These are phyloP conservation scores for Glandiceps talaboti DNA, from an alignment of 53 echinoderm and acorn worm species.

Conservation along the genomic window DNA sequence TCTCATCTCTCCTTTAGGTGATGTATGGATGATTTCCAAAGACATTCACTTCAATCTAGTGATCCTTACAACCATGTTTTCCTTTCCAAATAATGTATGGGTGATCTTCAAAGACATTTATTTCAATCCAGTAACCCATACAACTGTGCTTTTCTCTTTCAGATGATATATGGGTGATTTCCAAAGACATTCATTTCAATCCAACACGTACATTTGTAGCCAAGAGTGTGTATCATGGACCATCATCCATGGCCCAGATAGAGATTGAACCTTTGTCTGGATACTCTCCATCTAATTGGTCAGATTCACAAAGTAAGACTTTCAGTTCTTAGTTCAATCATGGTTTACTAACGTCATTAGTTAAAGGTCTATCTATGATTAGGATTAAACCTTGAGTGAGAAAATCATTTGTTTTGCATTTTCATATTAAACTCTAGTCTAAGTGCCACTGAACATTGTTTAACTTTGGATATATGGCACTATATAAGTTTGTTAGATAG, in stretches of 20 bases:
- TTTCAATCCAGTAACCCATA: not conserved
- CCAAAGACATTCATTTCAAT: constrained; percentile 67
- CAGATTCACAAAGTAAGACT: constrained; percentile 34
- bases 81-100: not conserved
- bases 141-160: not conserved
- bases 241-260: constrained; percentile 62
- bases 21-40: no score
- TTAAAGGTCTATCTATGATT: no score
- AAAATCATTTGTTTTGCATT: no score
- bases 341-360: no score
- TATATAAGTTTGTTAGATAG: no score
- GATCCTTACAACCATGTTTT: not conserved
- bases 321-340: no score
- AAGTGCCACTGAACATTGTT: no score
- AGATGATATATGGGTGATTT: constrained; percentile 95
- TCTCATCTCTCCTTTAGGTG: no score
- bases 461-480: no score
- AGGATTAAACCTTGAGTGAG: no score
- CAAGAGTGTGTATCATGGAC: constrained; percentile 82
- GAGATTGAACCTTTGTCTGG: constrained; percentile 80
- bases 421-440: no score
- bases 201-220: constrained; percentile 53
- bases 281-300: constrained; percentile 90
- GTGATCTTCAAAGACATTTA: not conserved
- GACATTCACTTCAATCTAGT: no score